These are phyloP conservation scores for Mesoclemmys tuberculata DNA, from an alignment of 2,113 vertebrate genomes.

Conservation along the genomic window DNA sequence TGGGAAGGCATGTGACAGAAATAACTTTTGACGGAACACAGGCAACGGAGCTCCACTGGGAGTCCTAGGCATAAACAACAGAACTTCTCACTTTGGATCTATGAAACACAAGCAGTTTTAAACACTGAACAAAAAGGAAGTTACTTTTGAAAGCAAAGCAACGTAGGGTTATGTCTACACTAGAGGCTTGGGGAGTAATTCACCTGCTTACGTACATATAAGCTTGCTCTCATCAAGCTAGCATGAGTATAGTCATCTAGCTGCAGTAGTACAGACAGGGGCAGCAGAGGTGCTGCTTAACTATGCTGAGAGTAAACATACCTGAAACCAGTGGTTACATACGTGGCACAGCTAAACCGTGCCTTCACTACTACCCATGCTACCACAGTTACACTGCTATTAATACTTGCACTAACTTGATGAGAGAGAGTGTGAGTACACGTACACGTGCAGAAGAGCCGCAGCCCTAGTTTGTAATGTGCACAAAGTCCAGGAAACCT, in stretches of 20 bases:
- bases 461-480: background rate
- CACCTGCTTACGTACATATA: background rate
- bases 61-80: background rate
- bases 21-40: background rate
- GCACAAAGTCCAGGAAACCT: background rate
- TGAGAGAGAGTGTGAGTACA: background rate
- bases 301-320: background rate
- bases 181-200: no score
- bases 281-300: no score
- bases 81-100: fast-evolving
- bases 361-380: background rate
- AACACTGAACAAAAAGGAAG: background rate
- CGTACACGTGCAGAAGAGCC: background rate
- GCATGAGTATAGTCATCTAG: background rate
- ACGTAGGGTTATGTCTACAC: background rate
- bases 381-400: no score
- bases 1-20: background rate
- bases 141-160: background rate
- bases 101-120: fast-evolving
- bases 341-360: no score
- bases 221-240: background rate
- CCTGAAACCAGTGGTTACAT: background rate
- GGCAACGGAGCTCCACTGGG: background rate
- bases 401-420: background rate
- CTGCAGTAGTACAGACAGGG: background rate